Percentiles rank a stretch among this genome's conserved stretches.
phyloP scores from a whole-genome alignment of 2,888 invertebrate species.

The Gastracanthus pulcherrimus region DNA sequence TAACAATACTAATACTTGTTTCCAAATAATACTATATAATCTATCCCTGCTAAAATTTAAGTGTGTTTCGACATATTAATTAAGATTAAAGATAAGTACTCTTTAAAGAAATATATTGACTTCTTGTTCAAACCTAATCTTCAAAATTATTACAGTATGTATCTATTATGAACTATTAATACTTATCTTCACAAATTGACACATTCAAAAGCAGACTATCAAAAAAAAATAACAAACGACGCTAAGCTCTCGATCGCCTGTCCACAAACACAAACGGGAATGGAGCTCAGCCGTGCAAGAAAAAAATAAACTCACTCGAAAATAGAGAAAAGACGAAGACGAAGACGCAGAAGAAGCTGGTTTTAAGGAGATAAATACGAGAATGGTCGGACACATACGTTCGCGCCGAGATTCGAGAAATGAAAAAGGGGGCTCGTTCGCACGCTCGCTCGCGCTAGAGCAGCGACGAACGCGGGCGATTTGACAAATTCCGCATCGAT shows the following conservation, averaged over 20 bases:
- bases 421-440: slow-evolving; percentile 42
- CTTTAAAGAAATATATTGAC: too few species aligned
- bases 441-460: slow-evolving; percentile 50
- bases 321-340: not conserved
- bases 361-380: not conserved
- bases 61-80: too few species aligned
- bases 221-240: not conserved
- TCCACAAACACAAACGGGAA: not conserved
- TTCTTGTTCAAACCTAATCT: too few species aligned
- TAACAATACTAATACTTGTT: too few species aligned
- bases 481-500: slow-evolving; percentile 70
- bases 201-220: not conserved
- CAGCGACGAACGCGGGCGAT: slow-evolving; percentile 54
- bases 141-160: too few species aligned
- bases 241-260: too few species aligned
- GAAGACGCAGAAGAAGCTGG: not conserved
- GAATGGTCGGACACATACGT: not conserved
- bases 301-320: not conserved
- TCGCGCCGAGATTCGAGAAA: slow-evolving; percentile 31
- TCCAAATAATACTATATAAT: too few species aligned
- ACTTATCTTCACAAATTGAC: too few species aligned
- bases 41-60: too few species aligned
- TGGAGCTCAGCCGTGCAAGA: not conserved
- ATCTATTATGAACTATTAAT: too few species aligned
- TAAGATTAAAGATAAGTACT: too few species aligned